Evolutionary conservation across 2,888 invertebrate species (phyloP), one percentile per base, ranked within the genome.

Genomic region (Drepanosiphum platanoidis): DNA sequence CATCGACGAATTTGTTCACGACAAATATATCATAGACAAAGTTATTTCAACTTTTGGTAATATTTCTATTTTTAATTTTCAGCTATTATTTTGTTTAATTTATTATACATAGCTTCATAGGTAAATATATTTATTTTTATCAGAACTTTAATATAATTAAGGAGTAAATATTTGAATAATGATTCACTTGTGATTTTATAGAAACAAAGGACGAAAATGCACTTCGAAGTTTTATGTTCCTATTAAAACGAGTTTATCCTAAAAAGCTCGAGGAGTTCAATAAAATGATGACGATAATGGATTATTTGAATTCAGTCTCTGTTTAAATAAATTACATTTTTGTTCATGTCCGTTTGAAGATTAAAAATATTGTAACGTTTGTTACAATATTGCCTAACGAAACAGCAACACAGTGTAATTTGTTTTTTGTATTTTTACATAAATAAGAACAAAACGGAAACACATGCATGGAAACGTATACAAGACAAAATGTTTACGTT

Each of bases 1-100:
- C 11, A 46, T 15, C 3, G 18, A 46, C 46, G 46, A 61, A 3
- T 61, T 61, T n/a, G 61, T 61, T 27, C 0, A n/a, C 27, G 61
- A 61, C 8, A n/a, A 27, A 61, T 61, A n/a, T 61, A 61, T 61
- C 4, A 9, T 11, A 52, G 15, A 61, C 22, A 61, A n/a, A n/a
- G n/a, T 61, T n/a, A n/a, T 61, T 61, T 61, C 61, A 61, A 61
- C 61, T 18, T 8, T 61, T n/a, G 61, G 61, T 61, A 61, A 61
- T 8, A 1, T n/a, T 27, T 61, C 1, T 8, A 8, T 8, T 8
- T 27, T 61, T 22, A n/a, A n/a, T 61, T 0, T n/a, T 61, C n/a
- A 15, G 22, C 3, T 8, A 61, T n/a, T 5, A n/a, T 5, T 61
- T 46, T 13, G 3, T 46, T 46, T 46, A 46, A 46, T 13, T 9